phyloP scores from a whole-genome alignment of 2,888 invertebrate species.

The Drosophila anomalipes region DNA sequence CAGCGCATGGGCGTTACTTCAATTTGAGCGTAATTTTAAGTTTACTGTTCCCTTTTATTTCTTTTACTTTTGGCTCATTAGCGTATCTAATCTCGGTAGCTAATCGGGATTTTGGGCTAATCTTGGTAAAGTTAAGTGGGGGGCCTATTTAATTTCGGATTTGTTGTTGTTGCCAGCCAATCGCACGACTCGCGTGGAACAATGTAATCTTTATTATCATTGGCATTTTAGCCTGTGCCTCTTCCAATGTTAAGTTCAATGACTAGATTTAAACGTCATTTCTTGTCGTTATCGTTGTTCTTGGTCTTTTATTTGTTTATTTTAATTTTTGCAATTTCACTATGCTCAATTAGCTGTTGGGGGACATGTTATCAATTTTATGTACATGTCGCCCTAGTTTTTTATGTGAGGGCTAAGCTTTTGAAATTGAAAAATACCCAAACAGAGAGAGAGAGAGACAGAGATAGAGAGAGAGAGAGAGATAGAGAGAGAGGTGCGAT shows the following conservation, averaged over 20 bases:
- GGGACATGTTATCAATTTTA: constrained; percentile 57
- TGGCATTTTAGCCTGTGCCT: constrained; percentile 12
- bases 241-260: constrained; percentile 68
- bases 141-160: constrained; percentile 18
- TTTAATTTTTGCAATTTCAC: constrained; percentile 29
- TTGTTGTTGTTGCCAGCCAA: constrained; percentile 43
- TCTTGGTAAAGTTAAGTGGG: constrained; percentile 25
- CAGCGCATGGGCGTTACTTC: constrained; percentile 18
- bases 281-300: constrained; percentile 38
- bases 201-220: constrained; percentile 11
- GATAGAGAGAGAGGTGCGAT: not conserved
- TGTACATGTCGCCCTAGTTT: constrained; percentile 69
- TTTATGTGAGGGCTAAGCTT: constrained; percentile 27
- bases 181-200: constrained; percentile 16
- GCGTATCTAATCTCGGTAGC: constrained; percentile 31
- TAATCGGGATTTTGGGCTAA: constrained; percentile 38
- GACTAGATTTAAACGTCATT: constrained; percentile 65
- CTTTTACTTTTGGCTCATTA: constrained; percentile 19
- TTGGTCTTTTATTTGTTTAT: constrained; percentile 17
- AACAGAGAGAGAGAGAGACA: not conserved
- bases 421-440: not conserved
- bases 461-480: not conserved
- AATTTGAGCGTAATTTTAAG: constrained; percentile 7
- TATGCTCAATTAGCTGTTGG: constrained; percentile 58
- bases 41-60: not conserved